phyloP scores from a whole-genome alignment of 2,797 vertebrate species.

The Gallinago nigripennis region DNA sequence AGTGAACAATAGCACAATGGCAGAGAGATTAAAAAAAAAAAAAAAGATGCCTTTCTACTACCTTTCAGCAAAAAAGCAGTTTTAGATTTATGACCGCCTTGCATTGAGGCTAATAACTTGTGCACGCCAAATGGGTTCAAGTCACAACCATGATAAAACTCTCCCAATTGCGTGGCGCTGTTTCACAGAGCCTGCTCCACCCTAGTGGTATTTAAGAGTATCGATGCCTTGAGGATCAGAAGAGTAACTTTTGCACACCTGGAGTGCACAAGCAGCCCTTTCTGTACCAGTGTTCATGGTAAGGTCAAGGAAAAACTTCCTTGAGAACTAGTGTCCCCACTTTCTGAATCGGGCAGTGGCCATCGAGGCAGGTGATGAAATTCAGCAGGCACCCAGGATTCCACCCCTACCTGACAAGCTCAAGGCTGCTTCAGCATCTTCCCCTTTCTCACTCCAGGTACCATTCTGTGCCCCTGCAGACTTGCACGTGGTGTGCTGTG shows the following conservation, averaged over 20 bases:
- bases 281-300: not conserved
- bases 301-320: not conserved
- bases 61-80: not conserved
- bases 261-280: not conserved
- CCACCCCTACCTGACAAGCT: not conserved
- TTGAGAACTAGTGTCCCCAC: not conserved
- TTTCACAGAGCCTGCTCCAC: not conserved
- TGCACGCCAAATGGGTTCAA: not conserved
- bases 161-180: not conserved
- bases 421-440: not conserved
- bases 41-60: not conserved
- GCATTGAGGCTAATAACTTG: not conserved
- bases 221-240: not conserved
- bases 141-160: not conserved
- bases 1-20: not conserved
- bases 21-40: not conserved
- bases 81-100: not conserved
- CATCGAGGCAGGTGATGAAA: not conserved
- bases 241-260: too few relatives aligned
- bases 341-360: not conserved
- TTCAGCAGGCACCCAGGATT: not conserved
- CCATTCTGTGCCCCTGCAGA: not conserved
- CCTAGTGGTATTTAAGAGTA: not conserved
- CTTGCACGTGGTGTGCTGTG: fast-evolving
- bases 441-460: not conserved